These are phyloP conservation scores for Hypomecis punctinalis DNA, from an alignment of 2,888 invertebrate genomes.

Conservation along the genomic window DNA sequence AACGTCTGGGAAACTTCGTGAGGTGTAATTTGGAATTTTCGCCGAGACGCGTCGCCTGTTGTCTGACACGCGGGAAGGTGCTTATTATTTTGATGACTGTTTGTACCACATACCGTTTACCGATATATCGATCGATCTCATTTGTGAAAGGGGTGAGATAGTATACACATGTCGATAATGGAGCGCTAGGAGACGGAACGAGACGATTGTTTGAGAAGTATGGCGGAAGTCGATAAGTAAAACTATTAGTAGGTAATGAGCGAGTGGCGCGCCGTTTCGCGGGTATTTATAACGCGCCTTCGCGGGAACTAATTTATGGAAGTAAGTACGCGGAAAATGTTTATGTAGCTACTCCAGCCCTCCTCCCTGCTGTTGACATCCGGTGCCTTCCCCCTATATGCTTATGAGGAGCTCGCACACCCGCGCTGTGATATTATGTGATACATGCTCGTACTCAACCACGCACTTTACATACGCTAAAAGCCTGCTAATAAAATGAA, in stretches of 20 bases:
- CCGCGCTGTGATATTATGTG: constrained; percentile 52
- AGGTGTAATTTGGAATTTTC: constrained; percentile 77
- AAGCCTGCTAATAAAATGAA: constrained; percentile 31
- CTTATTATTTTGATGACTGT: constrained; percentile 75
- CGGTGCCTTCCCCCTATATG: constrained; percentile 65
- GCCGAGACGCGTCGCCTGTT: constrained; percentile 62
- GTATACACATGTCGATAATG: constrained; percentile 21
- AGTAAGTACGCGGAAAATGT: constrained; percentile 84
- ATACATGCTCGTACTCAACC: constrained; percentile 37
- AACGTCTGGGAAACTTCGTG: constrained; percentile 71
- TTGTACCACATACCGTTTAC: constrained; percentile 47
- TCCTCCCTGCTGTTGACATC: constrained; percentile 75
- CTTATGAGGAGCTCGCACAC: constrained; percentile 46
- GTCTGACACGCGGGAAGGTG: constrained; percentile 62
- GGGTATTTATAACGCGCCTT: constrained; percentile 82
- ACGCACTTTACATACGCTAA: constrained; percentile 32
- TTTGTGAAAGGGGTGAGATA: constrained; percentile 44
- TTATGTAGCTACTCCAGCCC: constrained; percentile 73
- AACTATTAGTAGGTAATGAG: constrained; percentile 82
- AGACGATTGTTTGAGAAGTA: constrained; percentile 57
- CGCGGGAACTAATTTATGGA: constrained; percentile 83
- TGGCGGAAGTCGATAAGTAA: constrained; percentile 77
- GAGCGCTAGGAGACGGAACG: constrained; percentile 1
- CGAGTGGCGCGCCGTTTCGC: constrained; percentile 73
- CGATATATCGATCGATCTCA: constrained; percentile 29